Evolutionary conservation across 2,888 invertebrate species (phyloP), one percentile per base, ranked within the genome.

Genomic region (Tenthredo scrophulariae): DNA sequence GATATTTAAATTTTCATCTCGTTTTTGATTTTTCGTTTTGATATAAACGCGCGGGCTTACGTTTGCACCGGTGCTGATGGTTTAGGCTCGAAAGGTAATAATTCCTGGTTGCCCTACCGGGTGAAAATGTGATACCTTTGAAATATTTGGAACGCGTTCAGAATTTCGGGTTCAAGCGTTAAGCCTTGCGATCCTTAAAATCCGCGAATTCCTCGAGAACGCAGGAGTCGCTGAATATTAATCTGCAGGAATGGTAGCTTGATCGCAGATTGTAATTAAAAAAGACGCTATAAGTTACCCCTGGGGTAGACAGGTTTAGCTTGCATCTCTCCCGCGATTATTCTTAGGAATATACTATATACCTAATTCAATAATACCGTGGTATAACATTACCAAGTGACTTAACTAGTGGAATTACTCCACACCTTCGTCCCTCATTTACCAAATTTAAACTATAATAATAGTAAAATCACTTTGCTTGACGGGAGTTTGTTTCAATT

Each of bases 61-160:
- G 18, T 54, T 5, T 26, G 54, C 22, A 22, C n/a, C 26, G 33
- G 46, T 33, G 77, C 54, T 33, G 77, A 77, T 33, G 46, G 54
- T 54, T 77, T 18, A 74, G 72, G 72, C 40, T n/a, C 37, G 18
- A 26, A 33, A 50, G 18, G 77, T 54, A 50, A 77, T 77, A 77
- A 77, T 77, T 77, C 77, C 77, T n/a, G 50, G 77, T 29, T 77
- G 33, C 29, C 33, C 33, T 77, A 50, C 77, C 77, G 77, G 33
- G 46, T 2, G 74, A 22, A 74, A 43, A 26, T 22, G 40, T 26
- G 43, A 43, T 74, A 43, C 74, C 29, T 43, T 40, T 46, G 77
- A 77, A 77, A 54, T 33, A 77, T 77, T 77, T 29, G 77, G 54
- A 77, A 77, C 33, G 77, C 54, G 50, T 29, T 77, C 22, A 54